Evolutionary conservation across 2,113 vertebrate species (phyloP).

Genomic region (Rhabdornis inornatus): DNA sequence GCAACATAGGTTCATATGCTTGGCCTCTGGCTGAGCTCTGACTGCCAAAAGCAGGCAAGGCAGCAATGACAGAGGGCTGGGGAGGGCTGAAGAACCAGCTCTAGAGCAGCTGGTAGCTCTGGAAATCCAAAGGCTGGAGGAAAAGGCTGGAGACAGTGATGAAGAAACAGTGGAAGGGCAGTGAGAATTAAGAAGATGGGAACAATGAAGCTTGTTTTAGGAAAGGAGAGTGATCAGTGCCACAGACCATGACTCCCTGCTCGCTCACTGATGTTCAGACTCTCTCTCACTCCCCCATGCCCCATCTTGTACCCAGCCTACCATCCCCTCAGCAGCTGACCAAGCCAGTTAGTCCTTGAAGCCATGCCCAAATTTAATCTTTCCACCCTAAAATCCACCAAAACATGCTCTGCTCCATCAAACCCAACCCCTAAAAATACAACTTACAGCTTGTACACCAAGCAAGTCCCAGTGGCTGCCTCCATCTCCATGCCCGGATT

Average conservation of each 20-base stretch:
- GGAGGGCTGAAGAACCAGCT: not conserved
- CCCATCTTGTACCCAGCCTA: not conserved
- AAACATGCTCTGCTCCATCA: rapidly evolving
- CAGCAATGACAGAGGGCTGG: not conserved
- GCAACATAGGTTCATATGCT: not conserved
- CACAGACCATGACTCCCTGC: not conserved
- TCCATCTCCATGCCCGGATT: rapidly evolving
- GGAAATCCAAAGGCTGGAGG: not conserved
- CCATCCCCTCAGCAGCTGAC: not conserved
- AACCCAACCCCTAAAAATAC: not conserved
- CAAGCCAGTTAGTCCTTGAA: not conserved
- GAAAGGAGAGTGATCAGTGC: not conserved
- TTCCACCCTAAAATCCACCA: not conserved
- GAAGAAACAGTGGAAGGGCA: not conserved
- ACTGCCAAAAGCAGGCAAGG: not conserved
- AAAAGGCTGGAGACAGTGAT: not conserved
- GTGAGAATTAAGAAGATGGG: not conserved
- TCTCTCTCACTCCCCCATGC: not conserved
- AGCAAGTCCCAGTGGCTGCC: not conserved
- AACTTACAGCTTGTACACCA: not conserved
- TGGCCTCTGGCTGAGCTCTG: not conserved
- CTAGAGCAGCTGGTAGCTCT: not conserved
- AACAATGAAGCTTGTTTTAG: not conserved
- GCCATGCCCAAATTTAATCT: not conserved
- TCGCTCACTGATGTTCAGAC: not conserved